These are phyloP conservation scores for Corythaeola cristata DNA, from an alignment of 2,113 vertebrate genomes.

Conservation along the genomic window DNA sequence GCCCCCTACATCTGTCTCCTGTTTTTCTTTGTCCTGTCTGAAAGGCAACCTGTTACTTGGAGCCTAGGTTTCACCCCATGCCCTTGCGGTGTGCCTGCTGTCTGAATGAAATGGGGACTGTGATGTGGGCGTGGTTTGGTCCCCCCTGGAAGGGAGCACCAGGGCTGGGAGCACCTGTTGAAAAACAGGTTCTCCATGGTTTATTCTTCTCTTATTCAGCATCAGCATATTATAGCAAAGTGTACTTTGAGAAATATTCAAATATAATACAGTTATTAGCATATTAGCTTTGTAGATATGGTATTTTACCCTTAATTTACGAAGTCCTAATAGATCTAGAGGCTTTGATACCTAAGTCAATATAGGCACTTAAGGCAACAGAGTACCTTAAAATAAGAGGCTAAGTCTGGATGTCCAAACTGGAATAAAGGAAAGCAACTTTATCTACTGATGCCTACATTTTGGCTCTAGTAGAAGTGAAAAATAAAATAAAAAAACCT, in stretches of 20 bases:
- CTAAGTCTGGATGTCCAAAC: not conserved
- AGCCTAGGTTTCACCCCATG: not conserved
- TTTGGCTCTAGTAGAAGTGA: not conserved
- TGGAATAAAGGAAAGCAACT: not conserved
- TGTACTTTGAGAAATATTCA: not conserved
- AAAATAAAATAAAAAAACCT: not conserved
- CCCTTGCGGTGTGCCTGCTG: not conserved
- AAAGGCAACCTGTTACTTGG: not conserved
- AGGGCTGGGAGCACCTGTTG: not conserved
- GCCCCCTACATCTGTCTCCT: fast-evolving
- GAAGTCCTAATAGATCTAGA: not conserved
- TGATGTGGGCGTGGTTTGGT: not conserved
- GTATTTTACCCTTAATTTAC: not conserved
- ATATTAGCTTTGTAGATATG: not conserved
- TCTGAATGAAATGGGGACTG: not conserved
- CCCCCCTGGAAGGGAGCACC: not conserved
- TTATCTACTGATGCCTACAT: not conserved
- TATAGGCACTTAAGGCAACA: not conserved
- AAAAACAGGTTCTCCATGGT: not conserved
- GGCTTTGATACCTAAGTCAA: not conserved
- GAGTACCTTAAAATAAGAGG: not conserved
- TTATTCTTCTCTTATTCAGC: not conserved
- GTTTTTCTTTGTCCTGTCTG: not conserved
- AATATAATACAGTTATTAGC: not conserved
- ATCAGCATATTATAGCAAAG: not conserved